These are phyloP conservation scores for Caenorhabditis uteleia DNA, from an alignment of 2,888 invertebrate genomes.

Conservation along the genomic window DNA sequence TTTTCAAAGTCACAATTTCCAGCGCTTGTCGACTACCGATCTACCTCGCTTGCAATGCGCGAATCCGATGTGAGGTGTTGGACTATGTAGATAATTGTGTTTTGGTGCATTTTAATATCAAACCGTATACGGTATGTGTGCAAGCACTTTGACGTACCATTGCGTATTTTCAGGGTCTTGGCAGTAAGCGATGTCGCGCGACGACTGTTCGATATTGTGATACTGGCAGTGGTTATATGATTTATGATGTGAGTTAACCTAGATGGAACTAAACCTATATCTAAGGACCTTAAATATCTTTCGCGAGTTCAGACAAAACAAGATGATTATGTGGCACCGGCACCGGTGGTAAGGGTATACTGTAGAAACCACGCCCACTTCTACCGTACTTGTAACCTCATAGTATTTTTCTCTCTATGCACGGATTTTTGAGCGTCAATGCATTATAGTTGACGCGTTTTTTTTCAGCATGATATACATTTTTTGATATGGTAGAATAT, in stretches of 20 bases:
- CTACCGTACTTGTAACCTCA: neutral
- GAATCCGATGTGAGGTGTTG: slow-evolving; percentile 47
- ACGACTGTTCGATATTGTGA: slow-evolving; percentile 56
- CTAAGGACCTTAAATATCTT: neutral
- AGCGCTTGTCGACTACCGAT: slow-evolving; percentile 62
- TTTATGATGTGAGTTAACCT: slow-evolving; percentile 47
- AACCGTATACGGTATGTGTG: slow-evolving; percentile 31
- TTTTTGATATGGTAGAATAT: neutral
- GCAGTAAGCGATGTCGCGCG: slow-evolving; percentile 38
- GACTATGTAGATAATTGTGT: slow-evolving; percentile 38
- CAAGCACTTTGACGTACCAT: neutral
- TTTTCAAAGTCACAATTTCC: too few relatives aligned
- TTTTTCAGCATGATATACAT: slow-evolving; percentile 1
- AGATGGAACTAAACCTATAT: neutral
- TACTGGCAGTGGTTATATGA: slow-evolving; percentile 53
- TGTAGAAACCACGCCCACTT: neutral
- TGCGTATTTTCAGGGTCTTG: slow-evolving; percentile 20
- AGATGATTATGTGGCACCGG: slow-evolving; percentile 10
- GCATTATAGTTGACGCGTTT: neutral
- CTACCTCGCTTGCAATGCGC: slow-evolving; percentile 61
- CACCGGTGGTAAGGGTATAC: slow-evolving; percentile 20
- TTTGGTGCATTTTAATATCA: slow-evolving; percentile 26
- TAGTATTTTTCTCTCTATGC: neutral
- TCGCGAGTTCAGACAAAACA: slow-evolving; percentile 25
- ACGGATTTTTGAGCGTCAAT: neutral